Conservation (phyloP, 2,888 invertebrate genomes). For the Pachydiplax longipennis region DNA sequence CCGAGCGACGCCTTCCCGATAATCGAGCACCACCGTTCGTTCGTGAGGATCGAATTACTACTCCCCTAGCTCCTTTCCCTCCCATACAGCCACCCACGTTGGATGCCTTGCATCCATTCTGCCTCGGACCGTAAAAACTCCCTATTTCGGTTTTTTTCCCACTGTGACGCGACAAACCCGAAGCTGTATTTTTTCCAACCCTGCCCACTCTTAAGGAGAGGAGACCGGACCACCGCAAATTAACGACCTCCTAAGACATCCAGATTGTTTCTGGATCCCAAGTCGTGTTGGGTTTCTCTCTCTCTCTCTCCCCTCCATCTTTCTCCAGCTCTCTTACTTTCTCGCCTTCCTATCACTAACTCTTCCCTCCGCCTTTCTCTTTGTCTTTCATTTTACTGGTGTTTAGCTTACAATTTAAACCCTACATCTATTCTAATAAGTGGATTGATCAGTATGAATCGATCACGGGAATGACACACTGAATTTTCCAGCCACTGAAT, state of each 20-base stretch:
- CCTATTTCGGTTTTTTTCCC: not conserved
- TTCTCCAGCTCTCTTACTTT: not conserved
- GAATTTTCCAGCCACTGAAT: too few species aligned
- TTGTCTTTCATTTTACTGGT: not conserved
- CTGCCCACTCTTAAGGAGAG: not conserved
- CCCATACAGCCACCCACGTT: conserved; percentile 11
- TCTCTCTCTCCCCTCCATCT: not conserved
- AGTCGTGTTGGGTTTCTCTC: not conserved
- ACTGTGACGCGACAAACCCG: not conserved
- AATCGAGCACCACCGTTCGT: not conserved
- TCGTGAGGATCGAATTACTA: not conserved
- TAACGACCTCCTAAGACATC: conserved; percentile 1
- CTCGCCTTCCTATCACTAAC: not conserved
- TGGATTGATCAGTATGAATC: too few species aligned
- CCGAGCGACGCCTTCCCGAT: not conserved
- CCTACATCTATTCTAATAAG: too few species aligned
- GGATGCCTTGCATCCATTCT: not conserved
- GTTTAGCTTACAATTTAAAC: too few species aligned
- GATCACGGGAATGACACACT: too few species aligned
- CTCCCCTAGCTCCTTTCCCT: not conserved
- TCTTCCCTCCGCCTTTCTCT: not conserved
- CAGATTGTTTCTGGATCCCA: not conserved
- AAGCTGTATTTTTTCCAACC: not conserved
- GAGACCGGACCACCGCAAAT: conserved; percentile 26
- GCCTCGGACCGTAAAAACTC: not conserved